Base-by-base conservation (phyloP, 2,797 vertebrate genomes). In the Anniella stebbinsi region DNA sequence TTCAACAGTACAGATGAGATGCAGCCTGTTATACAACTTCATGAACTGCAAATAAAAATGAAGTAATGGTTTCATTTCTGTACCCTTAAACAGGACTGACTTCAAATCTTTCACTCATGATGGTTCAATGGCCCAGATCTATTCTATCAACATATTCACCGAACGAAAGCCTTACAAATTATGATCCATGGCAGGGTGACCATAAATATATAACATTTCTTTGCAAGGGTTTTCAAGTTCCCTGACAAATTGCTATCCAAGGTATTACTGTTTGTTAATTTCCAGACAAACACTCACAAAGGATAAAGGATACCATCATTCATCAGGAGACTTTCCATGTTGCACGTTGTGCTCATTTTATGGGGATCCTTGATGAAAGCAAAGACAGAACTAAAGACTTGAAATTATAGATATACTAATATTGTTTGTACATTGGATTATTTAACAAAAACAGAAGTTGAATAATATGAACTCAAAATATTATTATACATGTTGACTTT, bases 281-380 rank as follows among this genome's bases (percentile, higher is more conserved):
- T 72, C 69, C 80, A 63, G 41, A 81, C 90, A 84, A 87, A 92
- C 86, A 70, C 36, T 18, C 73, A 91, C 0, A 45, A 87, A 87
- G 70, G 80, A 86, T 73, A 87, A 90, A 93, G 72, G 85, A 72
- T 87, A 51, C 38, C 87, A n/a, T 7, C 13, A 89, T 45, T 94
- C 88, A 51, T 73, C 45, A 41, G 0, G 0, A 70, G 48, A 78
- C 17, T 66, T 78, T 75, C 36, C 36, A 10, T 41, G 66, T 54
- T 77, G 63, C 70, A 69, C 54, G 60, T 8, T 54, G 9, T 69
- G 38, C 28, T 63, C 38, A 72, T 33, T 51, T 88, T 41, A 72
- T 67, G 6, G 36, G 15, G 60, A 36, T 12, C 5, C 33, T 33
- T 80, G n/a, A 30, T 69, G 73, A 84, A 90, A 82, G 25, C 60